Evolutionary conservation across 2,888 invertebrate species (phyloP), one percentile per base, ranked within the genome.

Genomic region (Drosophila buzzatii): DNA sequence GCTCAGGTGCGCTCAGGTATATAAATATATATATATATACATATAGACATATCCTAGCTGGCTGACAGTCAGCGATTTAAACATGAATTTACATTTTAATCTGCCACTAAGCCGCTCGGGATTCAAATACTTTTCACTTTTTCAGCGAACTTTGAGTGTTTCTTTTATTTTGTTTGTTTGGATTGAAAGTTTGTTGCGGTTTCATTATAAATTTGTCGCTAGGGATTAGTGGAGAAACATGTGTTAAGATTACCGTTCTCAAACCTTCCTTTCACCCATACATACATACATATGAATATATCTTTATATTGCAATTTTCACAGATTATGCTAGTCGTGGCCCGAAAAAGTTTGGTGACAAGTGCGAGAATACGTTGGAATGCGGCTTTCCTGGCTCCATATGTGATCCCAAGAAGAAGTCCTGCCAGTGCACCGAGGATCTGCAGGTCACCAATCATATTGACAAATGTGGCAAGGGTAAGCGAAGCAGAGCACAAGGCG

Each of bases 381-480:
- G 97, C 91, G 95, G 96, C 61, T 97, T 97, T 93, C 94, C 94
- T 57, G 96, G 96, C 78, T 95, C 97, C 41, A 94, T 96, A 72
- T 97, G 97, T 91, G 96, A 96, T 89, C 94, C 94, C 27, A 94
- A 94, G 81, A 95, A 95, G 90, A 95, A 95, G 91, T 95, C 94
- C 80, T 97, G 97, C 91, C 94, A 95, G 87, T 97, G 97, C 92
- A 94, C 94, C 74, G 95, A 95, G 33, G 96, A 96, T 83, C 94
- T 95, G 81, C 95, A 95, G 23, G 95, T 96, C 85, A 97, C 96
- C 90, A 97, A 97, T 94, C 97, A 97, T 92, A 94, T 97, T 88
- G 96, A 97, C 92, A 97, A 97, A 93, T 97, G 97, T 93, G 97
- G 97, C 87, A 95, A 95, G 94, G 95, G 97, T 97, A 93, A 95